phyloP scores from a whole-genome alignment of 2,113 vertebrate species.

The Istiophorus platypterus region DNA sequence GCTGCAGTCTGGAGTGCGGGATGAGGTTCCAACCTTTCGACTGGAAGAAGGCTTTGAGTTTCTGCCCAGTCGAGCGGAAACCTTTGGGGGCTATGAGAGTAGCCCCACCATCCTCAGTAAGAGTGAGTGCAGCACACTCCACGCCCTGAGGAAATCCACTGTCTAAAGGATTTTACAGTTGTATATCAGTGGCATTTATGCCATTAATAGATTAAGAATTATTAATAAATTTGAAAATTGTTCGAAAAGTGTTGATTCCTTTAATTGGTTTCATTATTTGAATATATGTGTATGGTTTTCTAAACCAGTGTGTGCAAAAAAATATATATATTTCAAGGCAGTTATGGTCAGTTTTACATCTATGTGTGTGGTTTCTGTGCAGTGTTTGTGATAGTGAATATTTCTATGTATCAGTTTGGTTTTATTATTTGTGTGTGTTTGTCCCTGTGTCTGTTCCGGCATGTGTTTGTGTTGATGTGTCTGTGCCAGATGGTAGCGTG shows the following conservation, averaged over 20 bases:
- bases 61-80: conserved; percentile 88
- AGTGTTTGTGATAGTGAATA: not conserved
- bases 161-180: conserved; percentile 32
- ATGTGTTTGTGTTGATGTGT: conserved; percentile 22
- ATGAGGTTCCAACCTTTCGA: conserved; percentile 49
- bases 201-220: conserved; percentile 32
- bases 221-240: conserved; percentile 10
- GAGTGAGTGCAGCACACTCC: conserved; percentile 82
- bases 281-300: not conserved
- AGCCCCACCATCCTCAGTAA: conserved; percentile 77
- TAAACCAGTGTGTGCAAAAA: not conserved
- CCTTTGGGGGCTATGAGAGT: conserved; percentile 91
- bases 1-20: conserved; percentile 83
- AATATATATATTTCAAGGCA: not conserved
- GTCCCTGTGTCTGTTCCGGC: conserved; percentile 25
- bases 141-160: conserved; percentile 16
- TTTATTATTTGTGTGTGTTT: conserved; percentile 24
- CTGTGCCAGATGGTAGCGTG: conserved; percentile 83
- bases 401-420: conserved; percentile 29
- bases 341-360: not conserved
- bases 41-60: conserved; percentile 76
- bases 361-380: conserved; percentile 33
- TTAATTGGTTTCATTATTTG: conserved; percentile 26
- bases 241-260: not conserved
- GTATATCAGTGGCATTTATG: conserved; percentile 7